phyloP scores from a whole-genome alignment of 2,113 vertebrate genomes.

The Hypomesus transpacificus region DNA sequence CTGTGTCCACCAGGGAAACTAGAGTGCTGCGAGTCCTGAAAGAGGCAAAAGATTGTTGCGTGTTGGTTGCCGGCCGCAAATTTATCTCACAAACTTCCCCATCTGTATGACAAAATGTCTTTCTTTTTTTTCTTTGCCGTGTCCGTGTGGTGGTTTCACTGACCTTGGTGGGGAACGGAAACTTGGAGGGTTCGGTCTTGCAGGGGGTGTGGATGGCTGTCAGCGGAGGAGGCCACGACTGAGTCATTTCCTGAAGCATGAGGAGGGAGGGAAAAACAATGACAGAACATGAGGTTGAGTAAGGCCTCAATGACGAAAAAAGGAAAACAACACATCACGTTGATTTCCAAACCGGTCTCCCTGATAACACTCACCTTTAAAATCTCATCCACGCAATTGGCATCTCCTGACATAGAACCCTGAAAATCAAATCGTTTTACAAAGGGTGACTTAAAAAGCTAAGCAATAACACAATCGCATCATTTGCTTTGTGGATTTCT shows the following conservation, averaged over 20 bases:
- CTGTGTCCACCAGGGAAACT: conserved; percentile 84
- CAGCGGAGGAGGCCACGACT: conserved; percentile 95
- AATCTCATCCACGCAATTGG: conserved; percentile 97
- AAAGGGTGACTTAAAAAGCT: too few species aligned
- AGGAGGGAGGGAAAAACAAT: not conserved
- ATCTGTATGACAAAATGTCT: too few species aligned
- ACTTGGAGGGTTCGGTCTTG: conserved; percentile 98
- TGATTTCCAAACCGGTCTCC: not conserved
- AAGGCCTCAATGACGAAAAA: not conserved
- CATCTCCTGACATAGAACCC: conserved; percentile 87
- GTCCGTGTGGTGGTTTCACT: conserved; percentile 39
- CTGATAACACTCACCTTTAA: conserved; percentile 82
- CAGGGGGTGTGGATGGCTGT: conserved; percentile 98
- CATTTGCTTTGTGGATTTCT: not conserved
- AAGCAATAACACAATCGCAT: too few species aligned
- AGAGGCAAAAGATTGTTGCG: not conserved
- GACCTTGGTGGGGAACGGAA: conserved; percentile 98
- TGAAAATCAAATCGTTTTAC: conserved; percentile 40
- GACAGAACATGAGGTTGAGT: conserved; percentile 22
- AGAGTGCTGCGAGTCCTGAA: conserved; percentile 83
- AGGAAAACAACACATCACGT: not conserved
- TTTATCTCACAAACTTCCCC: not conserved
- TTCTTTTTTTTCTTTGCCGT: too few species aligned
- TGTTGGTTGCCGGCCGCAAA: not conserved
- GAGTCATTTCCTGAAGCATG: conserved; percentile 91